Evolutionary conservation across 2,888 invertebrate genomes (phyloP), one percentile per base, ranked within the genome.

Genomic region (Tenthredo notha): DNA sequence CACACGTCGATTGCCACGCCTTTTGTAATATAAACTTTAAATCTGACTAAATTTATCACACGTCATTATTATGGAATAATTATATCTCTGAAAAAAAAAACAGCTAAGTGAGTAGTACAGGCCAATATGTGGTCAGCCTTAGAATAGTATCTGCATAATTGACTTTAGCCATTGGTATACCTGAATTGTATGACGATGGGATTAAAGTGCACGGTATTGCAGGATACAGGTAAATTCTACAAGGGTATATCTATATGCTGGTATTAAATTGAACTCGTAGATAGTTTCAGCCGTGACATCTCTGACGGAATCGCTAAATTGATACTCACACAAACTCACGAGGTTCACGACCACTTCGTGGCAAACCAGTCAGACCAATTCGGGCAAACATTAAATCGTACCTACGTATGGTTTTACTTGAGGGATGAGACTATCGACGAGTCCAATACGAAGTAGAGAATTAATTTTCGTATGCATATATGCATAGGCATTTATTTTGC

Each of bases 1-100:
- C 80, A 37, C 80, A 61, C 61, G 43, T 61, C 80, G 58, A 80
- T 61, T 40, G 61, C 61, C 58, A 58, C 58, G 40, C 78, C 58
- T 61, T 29, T 61, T 43, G 21, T 40, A 37, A 29, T n/a, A n/a
- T 37, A 37, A 47, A 70, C 37, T 70, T 33, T 3, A 6, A 6
- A 37, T 37, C 70, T 29, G 15, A 2, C 47, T 2, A 47, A 75
- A 75, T 75, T 75, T 15, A 43, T 75, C 21, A 43, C 70, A 15
- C n/a, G 0, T 29, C 18, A 70, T 70, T 29, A 15, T 29, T 9
- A 4, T 15, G 0, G n/a, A 7, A 7, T n/a, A 1, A 54, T 54
- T 54, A n/a, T 7, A 54, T 7, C 54, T 6, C 18, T n/a, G 50
- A 50, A 54, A n/a, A 7, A 6, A 54, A 1, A 5, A 54, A 4